Evolutionary conservation across 2,113 vertebrate species (phyloP), one percentile per base, ranked within the genome.

Genomic region (Mus pahari): DNA sequence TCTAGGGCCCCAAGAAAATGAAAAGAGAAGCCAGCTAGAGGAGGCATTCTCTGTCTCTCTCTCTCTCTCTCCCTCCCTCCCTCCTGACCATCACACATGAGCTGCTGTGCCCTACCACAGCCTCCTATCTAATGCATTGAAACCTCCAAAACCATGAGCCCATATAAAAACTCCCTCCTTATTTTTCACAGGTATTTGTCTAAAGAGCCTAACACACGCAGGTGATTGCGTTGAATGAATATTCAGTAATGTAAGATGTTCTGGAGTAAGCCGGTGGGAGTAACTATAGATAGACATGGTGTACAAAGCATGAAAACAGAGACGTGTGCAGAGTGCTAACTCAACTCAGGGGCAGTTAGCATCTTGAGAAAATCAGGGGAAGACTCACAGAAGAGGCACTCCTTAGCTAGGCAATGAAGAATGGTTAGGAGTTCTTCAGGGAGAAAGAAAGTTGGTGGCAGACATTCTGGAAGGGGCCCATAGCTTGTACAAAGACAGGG

Each of bases 171-270:
- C 39, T 36, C 28, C 12, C 4, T 39, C 39, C 53, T 75, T 75
- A 60, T 62, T 62, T 62, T 50, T 45, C 39, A 60, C 2, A 48
- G 53, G 53, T 11, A 31, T 74, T 74, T 39, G 68, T 89, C 55
- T 2, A 10, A 4, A n/a, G 1, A 33, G 53, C 16, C 42, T 20
- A 62, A 13, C 28, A 45, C 3, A 9, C 1, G 20, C 5, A 62
- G 28, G 78, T 64, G 81, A 94, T 91, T 39, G 16, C 50, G 42
- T 12, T 26, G 31, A 92, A 64, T 53, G 89, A 93, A 8, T 92
- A 70, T 36, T 87, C 6, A n/a, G 66, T 39, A 48, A 79, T 92
- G 73, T 24, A 55, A 68, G 50, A 81, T 28, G 16, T 19, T 66
- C 71, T 36, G 53, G 28, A 66, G 42, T 26, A 36, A 50, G 14